Evolutionary conservation across 2,888 invertebrate genomes (phyloP).

Genomic region (Coleophora flavipennella): DNA sequence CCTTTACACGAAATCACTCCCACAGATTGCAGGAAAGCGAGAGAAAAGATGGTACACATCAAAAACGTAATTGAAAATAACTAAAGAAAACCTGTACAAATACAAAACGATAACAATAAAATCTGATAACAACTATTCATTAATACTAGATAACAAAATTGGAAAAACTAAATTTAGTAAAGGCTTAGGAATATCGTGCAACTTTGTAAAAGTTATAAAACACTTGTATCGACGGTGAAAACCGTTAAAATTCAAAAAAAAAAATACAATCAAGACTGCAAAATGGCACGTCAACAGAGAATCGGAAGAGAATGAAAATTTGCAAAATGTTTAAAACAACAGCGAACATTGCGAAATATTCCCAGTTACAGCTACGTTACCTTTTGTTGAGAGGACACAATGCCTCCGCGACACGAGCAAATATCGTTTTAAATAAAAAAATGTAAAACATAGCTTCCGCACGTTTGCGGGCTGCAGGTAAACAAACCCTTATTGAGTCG

Average conservation of each 20-base stretch:
- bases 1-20: too few species aligned
- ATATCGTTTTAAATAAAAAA: slow-evolving; percentile 51
- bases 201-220: too few species aligned
- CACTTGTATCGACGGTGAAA: not conserved
- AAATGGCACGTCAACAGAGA: slow-evolving; percentile 18
- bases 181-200: too few species aligned
- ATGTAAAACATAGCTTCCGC: slow-evolving; percentile 46
- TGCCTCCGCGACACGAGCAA: slow-evolving; percentile 69
- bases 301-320: slow-evolving; percentile 32
- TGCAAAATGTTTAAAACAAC: slow-evolving; percentile 30
- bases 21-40: too few species aligned
- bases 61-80: too few species aligned
- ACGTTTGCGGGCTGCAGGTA: slow-evolving; percentile 67
- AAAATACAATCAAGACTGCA: slow-evolving; percentile 5
- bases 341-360: slow-evolving; percentile 42
- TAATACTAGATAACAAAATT: too few species aligned
- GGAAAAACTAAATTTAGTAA: too few species aligned
- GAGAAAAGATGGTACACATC: too few species aligned
- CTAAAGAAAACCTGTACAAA: too few species aligned
- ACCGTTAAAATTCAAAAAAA: slow-evolving; percentile 4
- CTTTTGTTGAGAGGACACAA: slow-evolving; percentile 62
- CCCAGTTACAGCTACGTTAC: slow-evolving; percentile 16
- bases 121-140: too few species aligned
- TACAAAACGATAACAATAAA: too few species aligned
- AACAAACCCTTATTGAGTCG: slow-evolving; percentile 70